Percentiles rank a stretch among this genome's conserved stretches.
Conservation (phyloP, 2,113 vertebrate genomes). For the Tetrao urogallus region DNA sequence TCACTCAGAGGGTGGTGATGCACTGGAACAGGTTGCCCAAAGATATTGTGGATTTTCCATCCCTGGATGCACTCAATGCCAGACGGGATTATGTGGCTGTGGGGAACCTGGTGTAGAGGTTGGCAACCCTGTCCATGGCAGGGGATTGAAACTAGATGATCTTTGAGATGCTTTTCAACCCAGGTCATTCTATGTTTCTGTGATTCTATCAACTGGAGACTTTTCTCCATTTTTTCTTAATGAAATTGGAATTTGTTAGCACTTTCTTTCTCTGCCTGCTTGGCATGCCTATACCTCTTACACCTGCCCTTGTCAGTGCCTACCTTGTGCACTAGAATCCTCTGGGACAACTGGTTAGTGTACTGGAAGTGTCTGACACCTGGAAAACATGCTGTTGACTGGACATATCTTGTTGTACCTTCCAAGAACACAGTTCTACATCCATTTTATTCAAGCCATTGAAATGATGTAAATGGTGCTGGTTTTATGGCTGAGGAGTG, state of each 20-base stretch:
- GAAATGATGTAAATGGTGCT: not conserved
- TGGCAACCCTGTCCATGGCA: too few relatives aligned
- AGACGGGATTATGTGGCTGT: too few relatives aligned
- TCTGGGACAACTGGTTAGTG: too few relatives aligned
- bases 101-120: too few relatives aligned
- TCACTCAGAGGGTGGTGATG: too few relatives aligned
- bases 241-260: not conserved
- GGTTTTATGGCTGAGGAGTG: not conserved
- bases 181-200: too few relatives aligned
- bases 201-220: not conserved
- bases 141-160: too few relatives aligned
- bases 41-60: too few relatives aligned
- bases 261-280: not conserved
- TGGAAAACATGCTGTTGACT: not conserved
- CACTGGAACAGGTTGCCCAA: too few relatives aligned
- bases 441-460: not conserved
- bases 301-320: too few relatives aligned
- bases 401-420: not conserved
- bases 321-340: not conserved
- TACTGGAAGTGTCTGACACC: not conserved
- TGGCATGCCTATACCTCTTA: not conserved
- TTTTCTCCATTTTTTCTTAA: not conserved
- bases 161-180: too few relatives aligned
- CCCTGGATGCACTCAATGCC: too few relatives aligned
- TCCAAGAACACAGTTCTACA: not conserved